Conservation (phyloP, 2,113 vertebrate genomes). For the Acrocephalus kingi region DNA sequence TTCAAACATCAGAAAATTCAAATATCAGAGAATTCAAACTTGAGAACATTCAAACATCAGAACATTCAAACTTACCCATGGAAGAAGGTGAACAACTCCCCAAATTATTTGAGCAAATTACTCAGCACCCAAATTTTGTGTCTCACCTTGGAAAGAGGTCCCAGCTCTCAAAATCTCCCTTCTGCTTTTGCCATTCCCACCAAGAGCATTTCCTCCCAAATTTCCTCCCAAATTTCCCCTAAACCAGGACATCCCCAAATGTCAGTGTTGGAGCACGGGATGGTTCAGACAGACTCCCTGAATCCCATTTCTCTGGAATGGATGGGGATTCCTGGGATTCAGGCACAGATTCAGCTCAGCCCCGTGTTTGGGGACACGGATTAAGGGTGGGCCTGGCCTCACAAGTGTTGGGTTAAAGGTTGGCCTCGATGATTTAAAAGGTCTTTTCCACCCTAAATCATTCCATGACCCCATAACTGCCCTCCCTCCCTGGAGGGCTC, state of each 20-base stretch:
- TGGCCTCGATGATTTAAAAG: background rate
- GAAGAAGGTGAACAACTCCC: background rate
- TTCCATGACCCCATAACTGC: background rate
- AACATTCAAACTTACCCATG: background rate
- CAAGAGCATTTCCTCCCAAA: background rate
- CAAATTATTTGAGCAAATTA: background rate
- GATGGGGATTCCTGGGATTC: background rate
- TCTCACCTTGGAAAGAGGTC: background rate
- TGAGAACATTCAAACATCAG: background rate
- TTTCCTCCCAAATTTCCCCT: no score
- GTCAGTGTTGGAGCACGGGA: accelerated
- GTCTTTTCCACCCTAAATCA: background rate
- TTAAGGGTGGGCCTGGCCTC: background rate
- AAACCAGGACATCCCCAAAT: background rate
- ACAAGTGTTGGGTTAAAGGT: background rate
- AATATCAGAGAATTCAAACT: background rate
- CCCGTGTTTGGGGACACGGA: background rate
- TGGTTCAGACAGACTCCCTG: background rate
- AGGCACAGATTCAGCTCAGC: background rate
- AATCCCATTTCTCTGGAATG: background rate
- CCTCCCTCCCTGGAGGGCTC: background rate
- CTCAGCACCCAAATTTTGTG: background rate
- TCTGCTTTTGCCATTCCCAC: background rate
- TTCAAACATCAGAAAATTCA: background rate
- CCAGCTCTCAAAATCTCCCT: background rate